phyloP scores from a whole-genome alignment of 2,113 vertebrate genomes.

The Hucho hucho region DNA sequence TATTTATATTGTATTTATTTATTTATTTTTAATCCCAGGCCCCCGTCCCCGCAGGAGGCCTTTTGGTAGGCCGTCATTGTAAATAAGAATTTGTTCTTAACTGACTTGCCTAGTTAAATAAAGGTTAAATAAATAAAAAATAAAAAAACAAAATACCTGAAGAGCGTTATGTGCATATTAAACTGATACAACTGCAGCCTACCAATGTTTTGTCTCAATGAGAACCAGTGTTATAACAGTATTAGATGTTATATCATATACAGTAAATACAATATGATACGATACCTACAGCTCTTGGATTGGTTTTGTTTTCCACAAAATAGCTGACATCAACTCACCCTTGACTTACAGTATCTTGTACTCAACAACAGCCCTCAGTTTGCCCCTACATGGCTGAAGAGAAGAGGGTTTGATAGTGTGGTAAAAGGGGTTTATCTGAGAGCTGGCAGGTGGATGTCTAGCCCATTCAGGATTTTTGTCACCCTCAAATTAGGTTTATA shows the following conservation, averaged over 20 bases:
- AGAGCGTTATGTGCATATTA: too few relatives aligned
- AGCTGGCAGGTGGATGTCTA: constrained; percentile 49
- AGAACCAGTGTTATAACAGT: too few relatives aligned
- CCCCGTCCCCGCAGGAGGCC: too few relatives aligned
- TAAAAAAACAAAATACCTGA: too few relatives aligned
- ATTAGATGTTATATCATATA: background rate
- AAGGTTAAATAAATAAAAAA: too few relatives aligned
- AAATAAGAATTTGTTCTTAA: too few relatives aligned
- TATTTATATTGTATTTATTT: too few relatives aligned
- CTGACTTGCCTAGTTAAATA: too few relatives aligned
- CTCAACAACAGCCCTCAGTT: constrained; percentile 3
- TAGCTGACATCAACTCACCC: background rate
- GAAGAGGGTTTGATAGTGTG: constrained; percentile 31
- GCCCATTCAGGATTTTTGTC: constrained; percentile 43
- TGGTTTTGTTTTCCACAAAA: background rate
- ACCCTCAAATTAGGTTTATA: constrained; percentile 65
- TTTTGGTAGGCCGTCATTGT: too few relatives aligned
- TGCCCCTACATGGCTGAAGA: constrained; percentile 15
- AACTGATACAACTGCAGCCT: too few relatives aligned
- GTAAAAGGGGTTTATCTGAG: constrained; percentile 48
- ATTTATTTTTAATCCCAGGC: too few relatives aligned
- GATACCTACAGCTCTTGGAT: background rate
- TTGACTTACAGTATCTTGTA: constrained; percentile 1
- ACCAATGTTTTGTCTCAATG: too few relatives aligned
- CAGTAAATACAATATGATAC: background rate